Percentiles rank a stretch among this genome's conserved stretches.
These are phyloP conservation scores for Calonectris borealis DNA, from an alignment of 2,113 vertebrate genomes.

Conservation along the genomic window DNA sequence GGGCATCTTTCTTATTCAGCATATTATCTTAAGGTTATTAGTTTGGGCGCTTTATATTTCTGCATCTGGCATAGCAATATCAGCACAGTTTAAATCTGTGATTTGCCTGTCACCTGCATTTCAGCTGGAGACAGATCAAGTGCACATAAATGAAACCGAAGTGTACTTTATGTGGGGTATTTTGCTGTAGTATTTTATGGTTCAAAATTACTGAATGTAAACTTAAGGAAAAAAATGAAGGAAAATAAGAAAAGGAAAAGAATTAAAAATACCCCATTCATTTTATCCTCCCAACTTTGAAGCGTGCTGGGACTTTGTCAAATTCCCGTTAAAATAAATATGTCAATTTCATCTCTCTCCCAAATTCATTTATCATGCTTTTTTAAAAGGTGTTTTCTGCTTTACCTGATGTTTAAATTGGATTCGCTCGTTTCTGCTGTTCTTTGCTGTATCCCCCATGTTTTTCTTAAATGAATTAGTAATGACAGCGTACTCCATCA, in stretches of 20 bases:
- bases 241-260: slow-evolving; percentile 63
- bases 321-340: slow-evolving; percentile 84
- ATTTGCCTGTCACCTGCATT: slow-evolving; percentile 76
- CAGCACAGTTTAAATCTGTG: slow-evolving; percentile 67
- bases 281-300: slow-evolving; percentile 70
- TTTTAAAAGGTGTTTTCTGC: slow-evolving; percentile 86
- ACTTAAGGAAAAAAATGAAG: slow-evolving; percentile 62
- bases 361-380: slow-evolving; percentile 87
- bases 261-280: slow-evolving; percentile 2
- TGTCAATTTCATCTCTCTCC: slow-evolving; percentile 75
- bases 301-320: slow-evolving; percentile 77
- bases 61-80: slow-evolving; percentile 60
- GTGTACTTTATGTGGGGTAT: slow-evolving; percentile 69
- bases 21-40: slow-evolving; percentile 71
- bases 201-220: slow-evolving; percentile 72
- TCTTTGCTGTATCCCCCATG: slow-evolving; percentile 96
- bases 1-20: slow-evolving; percentile 74
- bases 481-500: slow-evolving; percentile 96
- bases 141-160: slow-evolving; percentile 72
- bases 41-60: slow-evolving; percentile 69
- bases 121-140: slow-evolving; percentile 73
- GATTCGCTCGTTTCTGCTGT: slow-evolving; percentile 91
- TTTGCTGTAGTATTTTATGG: slow-evolving; percentile 69
- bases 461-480: slow-evolving; percentile 99
- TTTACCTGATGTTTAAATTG: slow-evolving; percentile 92